Evolutionary conservation across 2,888 invertebrate species (phyloP).

Genomic region (Girardia tigrina): DNA sequence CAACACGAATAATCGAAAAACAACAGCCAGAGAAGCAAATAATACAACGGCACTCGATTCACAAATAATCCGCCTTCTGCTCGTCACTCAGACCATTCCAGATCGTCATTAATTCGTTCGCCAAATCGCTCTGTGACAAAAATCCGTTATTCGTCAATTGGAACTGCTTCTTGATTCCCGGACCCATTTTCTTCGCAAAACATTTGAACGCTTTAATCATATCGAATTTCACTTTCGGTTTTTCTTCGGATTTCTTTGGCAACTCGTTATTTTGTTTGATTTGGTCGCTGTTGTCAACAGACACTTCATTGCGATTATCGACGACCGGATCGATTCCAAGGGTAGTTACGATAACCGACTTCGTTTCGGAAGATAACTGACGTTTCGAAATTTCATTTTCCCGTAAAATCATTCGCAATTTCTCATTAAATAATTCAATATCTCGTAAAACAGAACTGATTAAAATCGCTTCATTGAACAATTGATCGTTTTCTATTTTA

Average conservation of each 20-base stretch:
- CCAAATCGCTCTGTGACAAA: constrained; percentile 14
- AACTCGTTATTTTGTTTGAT: no score
- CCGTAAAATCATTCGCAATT: background rate
- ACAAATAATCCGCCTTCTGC: background rate
- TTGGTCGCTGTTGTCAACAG: no score
- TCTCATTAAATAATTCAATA: background rate
- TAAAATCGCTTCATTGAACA: background rate
- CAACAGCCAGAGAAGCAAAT: no score
- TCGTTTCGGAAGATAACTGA: no score
- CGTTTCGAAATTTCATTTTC: background rate
- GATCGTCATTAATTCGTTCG: constrained; percentile 13
- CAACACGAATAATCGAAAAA: no score
- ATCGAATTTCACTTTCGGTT: background rate
- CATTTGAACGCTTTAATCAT: background rate
- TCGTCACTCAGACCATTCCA: background rate
- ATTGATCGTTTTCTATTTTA: constrained; percentile 12
- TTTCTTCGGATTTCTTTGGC: background rate
- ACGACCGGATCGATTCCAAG: no score
- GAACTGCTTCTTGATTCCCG: background rate
- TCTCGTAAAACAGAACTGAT: background rate
- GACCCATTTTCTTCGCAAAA: background rate
- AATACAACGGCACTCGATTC: no score
- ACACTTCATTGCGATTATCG: no score
- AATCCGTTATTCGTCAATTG: background rate
- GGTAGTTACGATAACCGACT: no score